These are phyloP conservation scores for Steatocranus sp. DNA, from an alignment of 2,797 vertebrate species.

Conservation along the genomic window DNA sequence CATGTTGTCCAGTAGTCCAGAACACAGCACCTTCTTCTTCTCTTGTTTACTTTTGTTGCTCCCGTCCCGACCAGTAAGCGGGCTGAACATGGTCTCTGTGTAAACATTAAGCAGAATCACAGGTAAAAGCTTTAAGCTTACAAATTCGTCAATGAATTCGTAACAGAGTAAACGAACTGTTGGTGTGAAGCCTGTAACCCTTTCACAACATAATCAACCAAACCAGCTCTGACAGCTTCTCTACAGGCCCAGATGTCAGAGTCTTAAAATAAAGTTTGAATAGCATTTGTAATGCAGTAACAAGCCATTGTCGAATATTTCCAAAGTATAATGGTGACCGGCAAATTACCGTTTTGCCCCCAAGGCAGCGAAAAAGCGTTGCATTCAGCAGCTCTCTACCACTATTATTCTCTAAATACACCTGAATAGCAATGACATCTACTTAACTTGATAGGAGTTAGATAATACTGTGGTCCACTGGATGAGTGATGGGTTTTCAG, in stretches of 20 bases:
- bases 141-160: fast-evolving
- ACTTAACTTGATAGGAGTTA: background rate
- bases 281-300: background rate
- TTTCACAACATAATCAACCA: background rate
- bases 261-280: background rate
- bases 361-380: background rate
- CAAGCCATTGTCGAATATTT: background rate
- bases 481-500: background rate
- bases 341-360: background rate
- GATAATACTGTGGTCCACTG: background rate
- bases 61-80: fast-evolving
- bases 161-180: background rate
- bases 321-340: background rate
- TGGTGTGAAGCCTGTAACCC: background rate
- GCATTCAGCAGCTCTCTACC: background rate
- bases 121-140: background rate
- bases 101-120: background rate
- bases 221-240: background rate
- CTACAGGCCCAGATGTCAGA: background rate
- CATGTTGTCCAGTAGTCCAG: background rate
- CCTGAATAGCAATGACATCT: background rate
- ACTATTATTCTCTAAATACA: background rate
- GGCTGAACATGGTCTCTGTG: background rate
- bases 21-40: background rate
- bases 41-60: background rate